Evolutionary conservation across 2,888 invertebrate species (phyloP).

Genomic region (Agriopis marginaria): DNA sequence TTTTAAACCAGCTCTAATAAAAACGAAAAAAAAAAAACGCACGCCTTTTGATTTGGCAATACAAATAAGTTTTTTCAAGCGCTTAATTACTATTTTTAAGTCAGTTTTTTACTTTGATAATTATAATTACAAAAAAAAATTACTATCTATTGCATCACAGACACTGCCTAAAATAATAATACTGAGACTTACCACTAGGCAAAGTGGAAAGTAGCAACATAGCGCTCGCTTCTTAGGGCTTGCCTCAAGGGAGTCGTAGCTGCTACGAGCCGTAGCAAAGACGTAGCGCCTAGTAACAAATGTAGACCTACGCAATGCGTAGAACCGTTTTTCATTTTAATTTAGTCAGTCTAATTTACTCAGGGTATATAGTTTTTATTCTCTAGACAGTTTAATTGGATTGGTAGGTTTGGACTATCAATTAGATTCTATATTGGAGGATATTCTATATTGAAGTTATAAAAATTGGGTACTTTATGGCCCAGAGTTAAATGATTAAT

Average conservation of each 20-base stretch:
- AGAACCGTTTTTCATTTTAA: conserved; percentile 42
- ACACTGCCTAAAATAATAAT: conserved; percentile 62
- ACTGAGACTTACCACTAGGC: conserved; percentile 65
- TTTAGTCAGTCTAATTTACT: neutral
- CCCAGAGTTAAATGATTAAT: too few relatives aligned
- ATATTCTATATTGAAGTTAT: too few relatives aligned
- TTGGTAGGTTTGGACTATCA: neutral
- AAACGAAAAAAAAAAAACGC: too few relatives aligned
- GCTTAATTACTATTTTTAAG: too few relatives aligned
- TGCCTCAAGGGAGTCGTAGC: conserved; percentile 78
- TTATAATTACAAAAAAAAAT: too few relatives aligned
- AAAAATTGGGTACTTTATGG: neutral
- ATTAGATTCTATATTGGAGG: neutral
- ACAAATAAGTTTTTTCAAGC: too few relatives aligned
- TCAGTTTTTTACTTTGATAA: too few relatives aligned
- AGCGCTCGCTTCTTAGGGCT: conserved; percentile 54
- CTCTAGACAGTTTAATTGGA: neutral
- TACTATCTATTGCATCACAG: too few relatives aligned
- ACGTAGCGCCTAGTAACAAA: conserved; percentile 72
- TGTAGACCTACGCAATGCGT: conserved; percentile 61
- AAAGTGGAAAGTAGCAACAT: conserved; percentile 61
- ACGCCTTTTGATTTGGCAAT: too few relatives aligned
- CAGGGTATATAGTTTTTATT: conserved; percentile 1
- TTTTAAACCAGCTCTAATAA: too few relatives aligned
- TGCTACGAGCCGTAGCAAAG: conserved; percentile 76